phyloP scores from a whole-genome alignment of 64 coral and sea anemone species.

The Dendronephthya gigantea region DNA sequence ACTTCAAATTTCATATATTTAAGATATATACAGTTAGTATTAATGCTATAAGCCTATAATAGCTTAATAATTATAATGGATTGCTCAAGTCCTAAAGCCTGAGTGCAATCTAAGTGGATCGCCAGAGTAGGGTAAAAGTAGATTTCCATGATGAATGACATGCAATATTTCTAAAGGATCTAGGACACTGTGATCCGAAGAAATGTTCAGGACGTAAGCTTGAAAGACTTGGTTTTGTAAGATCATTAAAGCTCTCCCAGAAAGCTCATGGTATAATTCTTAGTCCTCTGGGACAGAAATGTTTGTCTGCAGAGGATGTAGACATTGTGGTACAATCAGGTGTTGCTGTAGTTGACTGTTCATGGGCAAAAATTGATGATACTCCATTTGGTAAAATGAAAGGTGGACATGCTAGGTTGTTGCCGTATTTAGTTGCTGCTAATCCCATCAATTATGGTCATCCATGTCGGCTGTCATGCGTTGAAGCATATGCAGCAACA shows the following conservation, averaged over 20 bases:
- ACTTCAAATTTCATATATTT: too few species aligned
- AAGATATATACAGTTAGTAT: too few species aligned
- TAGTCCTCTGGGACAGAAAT: constrained; percentile 78
- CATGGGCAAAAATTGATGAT: constrained; percentile 84
- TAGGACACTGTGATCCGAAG: constrained; percentile 90
- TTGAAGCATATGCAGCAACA: constrained; percentile 90
- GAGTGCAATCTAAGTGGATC: too few species aligned
- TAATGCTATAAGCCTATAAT: too few species aligned
- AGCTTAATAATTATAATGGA: too few species aligned
- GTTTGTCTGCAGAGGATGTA: constrained; percentile 64
- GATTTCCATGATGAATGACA: too few species aligned
- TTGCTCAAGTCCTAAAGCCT: too few species aligned
- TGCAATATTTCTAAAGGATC: constrained; percentile 45
- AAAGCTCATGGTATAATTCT: constrained; percentile 72
- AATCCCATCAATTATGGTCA: constrained; percentile 98
- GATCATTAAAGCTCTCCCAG: constrained; percentile 64
- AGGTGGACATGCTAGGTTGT: constrained; percentile 50
- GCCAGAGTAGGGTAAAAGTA: too few species aligned
- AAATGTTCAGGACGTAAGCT: constrained; percentile 97
- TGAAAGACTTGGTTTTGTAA: constrained; percentile 83
- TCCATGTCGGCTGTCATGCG: constrained; percentile 94
- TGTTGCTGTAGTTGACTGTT: constrained; percentile 92
- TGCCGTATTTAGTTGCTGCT: constrained; percentile 83
- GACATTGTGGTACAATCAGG: constrained; percentile 52
- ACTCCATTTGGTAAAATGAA: constrained; percentile 83